Evolutionary conservation across 2,797 vertebrate genomes (phyloP).

Genomic region (Anguilla obscura): DNA sequence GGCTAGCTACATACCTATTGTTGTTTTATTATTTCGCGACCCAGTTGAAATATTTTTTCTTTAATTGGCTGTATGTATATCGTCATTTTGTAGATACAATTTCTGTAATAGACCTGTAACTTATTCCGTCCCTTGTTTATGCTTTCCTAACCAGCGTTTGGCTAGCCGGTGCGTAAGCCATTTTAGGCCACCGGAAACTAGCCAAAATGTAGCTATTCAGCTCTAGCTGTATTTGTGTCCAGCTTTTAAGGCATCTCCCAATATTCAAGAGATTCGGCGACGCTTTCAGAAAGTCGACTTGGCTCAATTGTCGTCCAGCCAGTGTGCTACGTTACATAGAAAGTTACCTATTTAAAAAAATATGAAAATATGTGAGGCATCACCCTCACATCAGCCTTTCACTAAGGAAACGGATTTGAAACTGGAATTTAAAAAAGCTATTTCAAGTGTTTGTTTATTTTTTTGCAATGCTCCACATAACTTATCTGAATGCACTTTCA

Average conservation of each 20-base stretch:
- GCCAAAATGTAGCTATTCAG: background rate
- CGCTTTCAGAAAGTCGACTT: background rate
- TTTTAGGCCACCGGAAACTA: conserved; percentile 14
- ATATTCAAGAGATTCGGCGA: background rate
- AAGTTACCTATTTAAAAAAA: background rate
- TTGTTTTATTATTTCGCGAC: background rate
- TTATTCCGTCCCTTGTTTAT: background rate
- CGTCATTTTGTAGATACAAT: background rate
- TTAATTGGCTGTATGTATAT: background rate
- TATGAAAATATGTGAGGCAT: background rate
- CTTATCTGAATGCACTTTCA: background rate
- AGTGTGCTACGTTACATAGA: background rate
- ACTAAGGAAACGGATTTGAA: background rate
- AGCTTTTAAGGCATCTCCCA: background rate
- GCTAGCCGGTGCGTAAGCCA: background rate
- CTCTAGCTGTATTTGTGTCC: background rate
- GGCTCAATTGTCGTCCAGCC: background rate
- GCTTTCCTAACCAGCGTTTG: background rate
- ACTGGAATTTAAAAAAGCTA: background rate
- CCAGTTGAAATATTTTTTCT: background rate
- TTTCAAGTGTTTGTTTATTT: background rate
- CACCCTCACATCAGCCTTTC: background rate
- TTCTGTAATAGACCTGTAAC: background rate
- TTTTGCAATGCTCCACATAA: background rate
- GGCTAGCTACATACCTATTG: background rate